Percentiles rank a stretch among this genome's conserved stretches.
phyloP scores from a whole-genome alignment of 92 coral and sea anemone genomes.

The Palythoa caribaeorum region DNA sequence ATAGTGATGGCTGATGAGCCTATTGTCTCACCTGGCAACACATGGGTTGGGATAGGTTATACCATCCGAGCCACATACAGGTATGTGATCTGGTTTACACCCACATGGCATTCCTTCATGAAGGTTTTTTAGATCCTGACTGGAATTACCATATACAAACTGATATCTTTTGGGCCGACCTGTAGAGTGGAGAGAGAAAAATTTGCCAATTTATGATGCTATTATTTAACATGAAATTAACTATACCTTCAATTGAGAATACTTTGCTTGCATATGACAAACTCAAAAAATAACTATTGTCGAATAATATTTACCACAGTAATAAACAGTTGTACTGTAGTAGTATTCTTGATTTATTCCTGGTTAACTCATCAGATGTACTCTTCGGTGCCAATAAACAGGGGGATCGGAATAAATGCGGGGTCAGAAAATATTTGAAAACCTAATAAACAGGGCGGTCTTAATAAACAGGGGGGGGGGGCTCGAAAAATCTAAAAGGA shows the following conservation, averaged over 20 bases:
- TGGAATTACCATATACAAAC: constrained; percentile 67
- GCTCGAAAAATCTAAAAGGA: no score
- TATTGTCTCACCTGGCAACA: constrained; percentile 79
- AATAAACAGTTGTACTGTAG: not conserved
- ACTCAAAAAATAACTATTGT: not conserved
- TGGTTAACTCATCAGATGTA: no score
- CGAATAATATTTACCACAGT: no score
- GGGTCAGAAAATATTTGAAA: no score
- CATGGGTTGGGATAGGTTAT: constrained; percentile 90
- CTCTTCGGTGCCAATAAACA: no score
- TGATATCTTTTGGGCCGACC: constrained; percentile 96
- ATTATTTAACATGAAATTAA: not conserved
- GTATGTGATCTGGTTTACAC: constrained; percentile 70
- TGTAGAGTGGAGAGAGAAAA: not conserved
- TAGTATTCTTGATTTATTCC: no score
- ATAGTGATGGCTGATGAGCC: not conserved
- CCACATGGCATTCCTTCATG: constrained; percentile 84
- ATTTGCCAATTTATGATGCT: not conserved
- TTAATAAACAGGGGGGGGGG: no score
- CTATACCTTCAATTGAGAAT: not conserved
- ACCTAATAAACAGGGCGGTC: no score
- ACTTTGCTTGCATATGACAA: not conserved
- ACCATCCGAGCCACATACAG: constrained; percentile 90
- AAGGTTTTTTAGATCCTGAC: constrained; percentile 44
- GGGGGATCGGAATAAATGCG: no score